These are phyloP conservation scores for Yponomeuta sedellus DNA, from an alignment of 2,888 invertebrate species.

Conservation along the genomic window DNA sequence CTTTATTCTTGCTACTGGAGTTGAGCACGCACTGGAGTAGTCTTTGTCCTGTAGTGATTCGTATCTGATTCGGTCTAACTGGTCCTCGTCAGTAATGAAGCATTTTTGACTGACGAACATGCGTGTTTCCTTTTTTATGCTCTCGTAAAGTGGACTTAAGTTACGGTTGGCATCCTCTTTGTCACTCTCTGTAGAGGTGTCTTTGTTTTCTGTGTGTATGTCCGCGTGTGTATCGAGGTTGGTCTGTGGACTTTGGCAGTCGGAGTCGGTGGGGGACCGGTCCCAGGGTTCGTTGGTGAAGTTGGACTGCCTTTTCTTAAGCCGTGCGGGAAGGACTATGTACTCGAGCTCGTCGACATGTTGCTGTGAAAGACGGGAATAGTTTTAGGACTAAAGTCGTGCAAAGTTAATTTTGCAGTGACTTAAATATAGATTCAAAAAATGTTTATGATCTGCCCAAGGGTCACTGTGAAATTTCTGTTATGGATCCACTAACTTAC, in stretches of 20 bases:
- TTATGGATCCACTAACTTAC: no score
- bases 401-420: no score
- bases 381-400: no score
- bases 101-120: constrained; percentile 38
- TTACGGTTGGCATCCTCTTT: constrained; percentile 39
- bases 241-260: constrained; percentile 41
- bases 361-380: constrained; percentile 32
- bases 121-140: constrained; percentile 28
- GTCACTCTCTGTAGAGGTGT: constrained; percentile 49
- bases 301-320: constrained; percentile 42
- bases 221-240: constrained; percentile 46
- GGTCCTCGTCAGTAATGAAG: constrained; percentile 41
- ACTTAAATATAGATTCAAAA: no score
- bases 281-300: constrained; percentile 54
- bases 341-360: constrained; percentile 57
- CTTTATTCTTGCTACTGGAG: constrained; percentile 54
- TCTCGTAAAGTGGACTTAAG: constrained; percentile 54
- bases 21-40: constrained; percentile 59
- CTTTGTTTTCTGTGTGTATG: constrained; percentile 36
- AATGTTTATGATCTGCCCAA: no score
- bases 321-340: constrained; percentile 54
- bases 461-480: no score
- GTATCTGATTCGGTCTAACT: constrained; percentile 35
- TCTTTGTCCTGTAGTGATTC: constrained; percentile 45
- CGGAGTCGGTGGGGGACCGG: constrained; percentile 56